Percentiles rank a stretch among this genome's conserved stretches.
Evolutionary conservation across 2,113 vertebrate genomes (phyloP).

Genomic region (Perognathus longimembris): DNA sequence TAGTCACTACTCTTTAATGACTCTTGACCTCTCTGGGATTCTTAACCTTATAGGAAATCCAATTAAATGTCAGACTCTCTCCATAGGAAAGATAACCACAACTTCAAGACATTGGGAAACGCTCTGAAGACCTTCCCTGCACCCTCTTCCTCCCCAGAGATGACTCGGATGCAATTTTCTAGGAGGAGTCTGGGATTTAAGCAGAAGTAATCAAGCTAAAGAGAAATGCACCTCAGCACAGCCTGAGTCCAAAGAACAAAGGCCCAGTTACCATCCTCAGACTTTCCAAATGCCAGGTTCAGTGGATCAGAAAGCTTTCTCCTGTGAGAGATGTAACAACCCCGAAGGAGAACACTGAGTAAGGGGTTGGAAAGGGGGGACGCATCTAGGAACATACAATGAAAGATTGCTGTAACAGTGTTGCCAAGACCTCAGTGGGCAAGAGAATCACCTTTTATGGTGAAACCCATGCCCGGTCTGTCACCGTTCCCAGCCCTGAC

Average conservation of each 20-base stretch:
- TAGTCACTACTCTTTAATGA: background rate
- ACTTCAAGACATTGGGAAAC: background rate
- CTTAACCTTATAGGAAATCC: background rate
- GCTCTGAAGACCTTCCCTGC: background rate
- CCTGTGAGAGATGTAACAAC: slow-evolving; percentile 26
- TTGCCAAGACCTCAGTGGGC: background rate
- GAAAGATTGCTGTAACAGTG: background rate
- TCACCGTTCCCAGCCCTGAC: background rate
- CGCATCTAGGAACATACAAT: background rate
- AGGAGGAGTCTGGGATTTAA: slow-evolving; percentile 10
- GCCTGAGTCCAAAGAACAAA: slow-evolving; percentile 21
- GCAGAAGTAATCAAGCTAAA: slow-evolving; percentile 48
- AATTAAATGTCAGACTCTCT: background rate
- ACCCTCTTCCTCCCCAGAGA: background rate
- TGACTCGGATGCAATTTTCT: background rate
- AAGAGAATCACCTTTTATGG: background rate
- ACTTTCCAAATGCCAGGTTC: slow-evolving; percentile 69
- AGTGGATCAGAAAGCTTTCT: slow-evolving; percentile 58
- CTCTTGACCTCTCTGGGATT: background rate
- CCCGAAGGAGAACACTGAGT: background rate
- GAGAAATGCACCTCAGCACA: background rate
- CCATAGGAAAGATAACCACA: background rate
- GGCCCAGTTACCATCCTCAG: slow-evolving; percentile 56
- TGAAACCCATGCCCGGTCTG: background rate
- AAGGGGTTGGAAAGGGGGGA: background rate